Base-by-base conservation (phyloP, 2,888 invertebrate genomes). In the Scaptomyza parva region DNA sequence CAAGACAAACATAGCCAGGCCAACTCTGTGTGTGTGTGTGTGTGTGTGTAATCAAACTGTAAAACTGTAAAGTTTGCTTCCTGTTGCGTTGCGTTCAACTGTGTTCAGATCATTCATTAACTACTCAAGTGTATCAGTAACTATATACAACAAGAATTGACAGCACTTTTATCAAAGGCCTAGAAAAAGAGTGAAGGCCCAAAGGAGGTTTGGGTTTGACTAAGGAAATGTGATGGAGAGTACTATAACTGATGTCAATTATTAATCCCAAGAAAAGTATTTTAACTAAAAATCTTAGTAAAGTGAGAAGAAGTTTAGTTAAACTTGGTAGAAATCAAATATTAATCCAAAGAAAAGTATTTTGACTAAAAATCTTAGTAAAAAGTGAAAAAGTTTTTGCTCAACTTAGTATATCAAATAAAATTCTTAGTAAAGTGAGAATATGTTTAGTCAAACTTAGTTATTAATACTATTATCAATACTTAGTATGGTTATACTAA, bases 1-100 rank as follows among this genome's bases (percentile, higher is more conserved):
- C 9, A 30, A 30, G n/a, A n/a, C n/a, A n/a, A n/a, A n/a, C n/a
- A n/a, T n/a, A n/a, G n/a, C n/a, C n/a, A n/a, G n/a, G n/a, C n/a
- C n/a, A n/a, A n/a, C n/a, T n/a, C n/a, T n/a, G n/a, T n/a, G n/a
- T n/a, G n/a, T n/a, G n/a, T n/a, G n/a, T n/a, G n/a, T n/a, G n/a
- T n/a, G n/a, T n/a, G n/a, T 11, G 22, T 60, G 40, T 35, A 51
- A 55, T 63, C 65, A 57, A 63, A 7, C 40, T 44, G 57, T 35
- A 41, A 37, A 51, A 39, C 33, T 40, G 39, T 8, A n/a, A n/a
- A n/a, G n/a, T n/a, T n/a, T 52, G 40, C n/a, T 53, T 72, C 59
- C 73, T 58, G 48, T 37, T 37, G 18, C 30, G 28, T 22, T n/a
- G n/a, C n/a, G n/a, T 11, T 30, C 17, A 40, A 30, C 24, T 33